Evolutionary conservation across 2,797 vertebrate genomes (phyloP).

Genomic region (Paguma larvata): DNA sequence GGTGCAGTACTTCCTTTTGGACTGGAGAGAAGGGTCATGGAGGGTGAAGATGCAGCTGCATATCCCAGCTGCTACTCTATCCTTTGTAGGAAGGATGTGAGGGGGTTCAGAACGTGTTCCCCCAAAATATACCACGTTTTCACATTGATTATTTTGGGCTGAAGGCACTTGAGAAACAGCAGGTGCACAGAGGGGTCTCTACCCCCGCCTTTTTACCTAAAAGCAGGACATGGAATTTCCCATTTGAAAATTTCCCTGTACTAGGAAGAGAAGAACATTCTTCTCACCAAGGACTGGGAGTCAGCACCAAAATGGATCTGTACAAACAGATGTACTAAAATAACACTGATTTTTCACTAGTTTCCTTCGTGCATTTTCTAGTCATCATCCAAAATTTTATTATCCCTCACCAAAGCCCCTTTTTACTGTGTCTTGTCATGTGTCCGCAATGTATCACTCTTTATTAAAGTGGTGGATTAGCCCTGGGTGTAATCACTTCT

Average conservation of each 20-base stretch:
- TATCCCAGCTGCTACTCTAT: neutral
- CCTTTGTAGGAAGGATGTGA: neutral
- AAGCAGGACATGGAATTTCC: neutral
- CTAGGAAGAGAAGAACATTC: neutral
- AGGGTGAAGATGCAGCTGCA: neutral
- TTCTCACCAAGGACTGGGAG: neutral
- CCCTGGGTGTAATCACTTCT: neutral
- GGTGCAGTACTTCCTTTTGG: neutral
- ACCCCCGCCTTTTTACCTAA: neutral
- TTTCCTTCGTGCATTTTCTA: neutral
- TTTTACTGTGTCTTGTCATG: neutral
- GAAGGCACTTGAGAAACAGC: neutral
- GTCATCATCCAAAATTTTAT: neutral
- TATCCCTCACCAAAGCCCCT: neutral
- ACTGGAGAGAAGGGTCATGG: neutral
- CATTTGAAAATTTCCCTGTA: neutral
- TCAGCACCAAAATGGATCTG: neutral
- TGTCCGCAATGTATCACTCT: neutral
- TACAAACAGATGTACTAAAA: neutral
- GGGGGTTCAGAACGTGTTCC: neutral
- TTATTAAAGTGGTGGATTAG: neutral
- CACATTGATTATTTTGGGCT: neutral
- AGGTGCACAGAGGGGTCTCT: neutral
- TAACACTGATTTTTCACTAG: neutral
- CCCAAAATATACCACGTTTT: neutral